phyloP scores from a whole-genome alignment of 2,797 vertebrate species.

The Picus viridis region DNA sequence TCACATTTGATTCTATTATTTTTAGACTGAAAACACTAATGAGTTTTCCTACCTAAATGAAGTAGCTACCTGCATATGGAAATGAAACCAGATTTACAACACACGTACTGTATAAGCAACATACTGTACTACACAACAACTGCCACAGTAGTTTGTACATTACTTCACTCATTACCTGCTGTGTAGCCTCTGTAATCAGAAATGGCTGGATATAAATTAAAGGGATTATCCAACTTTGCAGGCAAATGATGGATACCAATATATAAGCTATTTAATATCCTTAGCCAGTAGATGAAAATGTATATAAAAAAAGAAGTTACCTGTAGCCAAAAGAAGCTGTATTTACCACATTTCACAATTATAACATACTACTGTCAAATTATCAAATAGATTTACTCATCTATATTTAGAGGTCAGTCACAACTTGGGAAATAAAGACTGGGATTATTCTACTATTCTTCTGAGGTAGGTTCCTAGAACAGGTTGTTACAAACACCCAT shows the following conservation, averaged over 20 bases:
- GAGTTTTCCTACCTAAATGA: slow-evolving; percentile 31
- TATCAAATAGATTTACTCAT: slow-evolving; percentile 34
- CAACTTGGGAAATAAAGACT: background rate
- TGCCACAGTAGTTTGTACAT: slow-evolving; percentile 14
- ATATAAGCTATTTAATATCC: slow-evolving; percentile 59
- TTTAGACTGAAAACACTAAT: slow-evolving; percentile 38
- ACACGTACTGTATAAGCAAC: slow-evolving; percentile 32
- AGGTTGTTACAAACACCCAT: background rate
- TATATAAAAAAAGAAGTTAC: slow-evolving; percentile 30
- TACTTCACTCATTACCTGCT: slow-evolving; percentile 39
- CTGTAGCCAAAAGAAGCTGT: slow-evolving; percentile 31
- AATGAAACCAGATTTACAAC: slow-evolving; percentile 34
- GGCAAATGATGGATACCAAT: slow-evolving; percentile 68
- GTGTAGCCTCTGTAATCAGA: background rate
- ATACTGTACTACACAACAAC: background rate
- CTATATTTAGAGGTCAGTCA: slow-evolving; percentile 44
- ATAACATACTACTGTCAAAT: slow-evolving; percentile 18
- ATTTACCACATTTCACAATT: slow-evolving; percentile 43
- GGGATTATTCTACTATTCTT: slow-evolving; percentile 13
- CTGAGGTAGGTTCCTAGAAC: slow-evolving; percentile 3
- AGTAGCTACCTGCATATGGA: slow-evolving; percentile 6
- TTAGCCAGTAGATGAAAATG: slow-evolving; percentile 25
- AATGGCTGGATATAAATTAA: slow-evolving; percentile 39
- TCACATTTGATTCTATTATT: background rate
- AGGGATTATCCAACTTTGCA: slow-evolving; percentile 73